These are phyloP conservation scores for Macquaria ambigua DNA, from an alignment of 2,113 vertebrate genomes.

Conservation along the genomic window DNA sequence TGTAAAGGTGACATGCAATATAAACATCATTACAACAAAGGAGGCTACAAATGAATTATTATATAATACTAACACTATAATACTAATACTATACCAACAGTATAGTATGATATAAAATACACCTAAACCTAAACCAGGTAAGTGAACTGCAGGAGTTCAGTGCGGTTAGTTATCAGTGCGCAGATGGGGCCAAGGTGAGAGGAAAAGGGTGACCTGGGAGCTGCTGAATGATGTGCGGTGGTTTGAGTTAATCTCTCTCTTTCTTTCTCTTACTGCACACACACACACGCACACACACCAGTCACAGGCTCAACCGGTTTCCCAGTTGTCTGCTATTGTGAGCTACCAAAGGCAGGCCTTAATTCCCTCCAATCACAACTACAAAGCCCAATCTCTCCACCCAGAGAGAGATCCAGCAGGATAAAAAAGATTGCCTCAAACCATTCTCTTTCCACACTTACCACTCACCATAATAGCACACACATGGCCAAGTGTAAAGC, in stretches of 20 bases:
- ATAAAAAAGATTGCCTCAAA: conserved; percentile 74
- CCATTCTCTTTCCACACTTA: conserved; percentile 57
- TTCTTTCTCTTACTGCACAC: conserved; percentile 19
- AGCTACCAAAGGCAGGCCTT: conserved; percentile 68
- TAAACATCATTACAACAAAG: not conserved
- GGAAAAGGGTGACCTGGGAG: conserved; percentile 16
- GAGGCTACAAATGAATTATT: not conserved
- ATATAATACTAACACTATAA: no score
- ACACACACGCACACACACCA: conserved; percentile 27
- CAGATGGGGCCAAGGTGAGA: conserved; percentile 38
- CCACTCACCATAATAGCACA: conserved; percentile 32
- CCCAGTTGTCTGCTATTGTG: conserved; percentile 67
- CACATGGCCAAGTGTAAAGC: conserved; percentile 39
- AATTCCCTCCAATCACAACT: conserved; percentile 79
- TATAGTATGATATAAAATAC: not conserved
- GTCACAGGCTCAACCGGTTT: conserved; percentile 57
- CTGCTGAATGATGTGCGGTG: conserved; percentile 44
- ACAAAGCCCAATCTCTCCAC: conserved; percentile 75
- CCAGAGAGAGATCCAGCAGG: conserved; percentile 73
- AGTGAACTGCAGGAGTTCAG: conserved; percentile 12
- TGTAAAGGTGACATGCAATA: not conserved
- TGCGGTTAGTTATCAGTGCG: conserved; percentile 31
- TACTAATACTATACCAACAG: not conserved
- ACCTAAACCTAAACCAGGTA: not conserved
- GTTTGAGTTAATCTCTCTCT: conserved; percentile 49